Evolutionary conservation across 2,888 invertebrate genomes (phyloP), one percentile per base, ranked within the genome.

Genomic region (Nephrotoma appendiculata): DNA sequence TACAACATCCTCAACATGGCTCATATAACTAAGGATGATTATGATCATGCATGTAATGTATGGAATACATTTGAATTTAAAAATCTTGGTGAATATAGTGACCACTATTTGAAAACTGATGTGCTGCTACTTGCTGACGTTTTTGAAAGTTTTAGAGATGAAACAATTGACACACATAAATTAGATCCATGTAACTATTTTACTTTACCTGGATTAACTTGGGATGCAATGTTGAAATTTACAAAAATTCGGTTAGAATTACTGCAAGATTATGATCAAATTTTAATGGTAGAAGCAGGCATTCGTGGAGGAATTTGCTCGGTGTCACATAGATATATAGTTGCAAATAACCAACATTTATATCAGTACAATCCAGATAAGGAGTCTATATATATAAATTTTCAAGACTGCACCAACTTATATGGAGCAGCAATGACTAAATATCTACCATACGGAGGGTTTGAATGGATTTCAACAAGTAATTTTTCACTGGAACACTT

Each of bases 161-260:
- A 86, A 6, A 89, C 89, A 86, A n/a, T 88, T 2, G 7, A 45
- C 31, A 88, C 87, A 2, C 89, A 89, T 87, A 41, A 87, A 7
- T 87, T 90, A 11, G 90, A 90, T 88, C 88, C 89, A 3, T 87
- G 88, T 3, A 88, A 89, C 83, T 90, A 89, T 87, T 90, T 88
- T 87, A 90, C 90, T 7, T 83, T 88, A 9, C 90, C 90, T 1
- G 89, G 89, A 6, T 87, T 89, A 11, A 85, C 89, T 31, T 90
- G 88, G 86, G 89, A 90, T 87, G 89, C 89, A 0, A 89, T 89
- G 89, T 86, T 90, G 3, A 90, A 90, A 88, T 86, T 88, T 71
- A 90, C 90, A 0, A 86, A 87, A 41, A 87, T 48, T 48, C 9
- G n/a, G n/a, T n/a, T 48, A 48, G 48, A 48, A 48, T 48, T 48